These are phyloP conservation scores for Aegithalos caudatus DNA, from an alignment of 2,113 vertebrate genomes.

Conservation along the genomic window DNA sequence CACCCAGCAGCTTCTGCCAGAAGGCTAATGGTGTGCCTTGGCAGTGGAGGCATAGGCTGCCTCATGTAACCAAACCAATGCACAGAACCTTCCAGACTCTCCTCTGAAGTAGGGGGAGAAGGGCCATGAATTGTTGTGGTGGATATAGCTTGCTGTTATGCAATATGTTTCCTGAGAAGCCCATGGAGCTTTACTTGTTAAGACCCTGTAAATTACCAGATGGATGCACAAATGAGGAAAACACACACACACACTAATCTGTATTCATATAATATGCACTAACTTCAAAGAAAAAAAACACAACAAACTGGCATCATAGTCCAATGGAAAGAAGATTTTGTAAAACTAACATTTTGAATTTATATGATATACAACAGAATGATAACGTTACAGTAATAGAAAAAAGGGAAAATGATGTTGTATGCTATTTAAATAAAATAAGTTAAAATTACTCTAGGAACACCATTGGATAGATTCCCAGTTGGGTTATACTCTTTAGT, in stretches of 20 bases:
- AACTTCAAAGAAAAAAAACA: not conserved
- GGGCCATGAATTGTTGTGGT: not conserved
- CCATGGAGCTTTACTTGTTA: not conserved
- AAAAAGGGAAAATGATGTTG: not conserved
- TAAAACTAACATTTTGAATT: not conserved
- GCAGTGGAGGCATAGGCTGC: not conserved
- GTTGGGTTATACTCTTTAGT: not conserved
- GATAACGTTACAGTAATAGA: not conserved
- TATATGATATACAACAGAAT: not conserved
- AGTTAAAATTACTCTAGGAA: not conserved
- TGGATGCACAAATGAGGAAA: not conserved
- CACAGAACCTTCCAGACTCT: not conserved
- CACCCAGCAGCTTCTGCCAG: not conserved
- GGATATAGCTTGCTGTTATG: not conserved
- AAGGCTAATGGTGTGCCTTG: rapidly evolving
- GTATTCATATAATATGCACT: not conserved
- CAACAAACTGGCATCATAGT: not conserved
- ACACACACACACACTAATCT: not conserved
- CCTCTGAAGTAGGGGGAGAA: not conserved
- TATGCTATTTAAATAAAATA: not conserved
- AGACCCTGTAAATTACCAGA: not conserved
- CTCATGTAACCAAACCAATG: not conserved
- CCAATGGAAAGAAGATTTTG: not conserved
- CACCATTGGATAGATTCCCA: not conserved
- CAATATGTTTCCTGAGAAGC: not conserved